A percentile compares a stretch with the other conserved stretches of the same genome.
Conservation (phyloP, 2,888 invertebrate genomes). For the Mimas tiliae region DNA sequence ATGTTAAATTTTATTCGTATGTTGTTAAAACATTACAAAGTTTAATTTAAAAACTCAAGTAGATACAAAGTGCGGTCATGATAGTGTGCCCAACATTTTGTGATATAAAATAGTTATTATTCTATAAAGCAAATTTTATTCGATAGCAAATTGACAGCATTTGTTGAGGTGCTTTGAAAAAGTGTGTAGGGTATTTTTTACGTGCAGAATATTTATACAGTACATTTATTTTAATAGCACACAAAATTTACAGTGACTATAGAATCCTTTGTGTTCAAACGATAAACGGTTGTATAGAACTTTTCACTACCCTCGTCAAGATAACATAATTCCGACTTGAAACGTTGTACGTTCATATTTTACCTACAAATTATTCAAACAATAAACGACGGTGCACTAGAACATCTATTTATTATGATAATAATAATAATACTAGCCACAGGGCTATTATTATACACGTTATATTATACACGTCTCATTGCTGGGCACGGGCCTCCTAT, state of each 20-base stretch:
- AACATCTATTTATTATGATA: too few species aligned
- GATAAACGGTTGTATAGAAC: constrained; percentile 2
- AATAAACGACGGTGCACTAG: not conserved
- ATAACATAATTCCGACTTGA: constrained; percentile 13
- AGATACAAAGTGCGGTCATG: too few species aligned
- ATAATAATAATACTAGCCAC: too few species aligned
- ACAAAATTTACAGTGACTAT: not conserved
- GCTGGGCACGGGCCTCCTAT: too few species aligned
- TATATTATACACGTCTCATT: too few species aligned
- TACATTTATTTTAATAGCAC: not conserved
- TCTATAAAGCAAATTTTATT: not conserved
- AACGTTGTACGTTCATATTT: not conserved
- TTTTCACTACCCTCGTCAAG: constrained; percentile 8
- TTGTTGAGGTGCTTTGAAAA: not conserved
- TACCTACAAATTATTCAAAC: not conserved
- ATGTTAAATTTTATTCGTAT: constrained; percentile 26
- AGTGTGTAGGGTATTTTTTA: not conserved
- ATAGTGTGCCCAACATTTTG: not conserved
- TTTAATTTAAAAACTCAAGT: not conserved
- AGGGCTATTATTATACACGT: too few species aligned
- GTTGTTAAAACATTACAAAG: too few species aligned
- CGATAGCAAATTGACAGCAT: not conserved
- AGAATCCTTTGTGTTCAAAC: not conserved
- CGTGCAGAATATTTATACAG: not conserved
- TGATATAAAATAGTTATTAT: not conserved